A percentile compares a stretch with the other conserved stretches of the same genome.
These are phyloP conservation scores for Morus bassanus DNA, from an alignment of 2,797 vertebrate species.

Conservation along the genomic window DNA sequence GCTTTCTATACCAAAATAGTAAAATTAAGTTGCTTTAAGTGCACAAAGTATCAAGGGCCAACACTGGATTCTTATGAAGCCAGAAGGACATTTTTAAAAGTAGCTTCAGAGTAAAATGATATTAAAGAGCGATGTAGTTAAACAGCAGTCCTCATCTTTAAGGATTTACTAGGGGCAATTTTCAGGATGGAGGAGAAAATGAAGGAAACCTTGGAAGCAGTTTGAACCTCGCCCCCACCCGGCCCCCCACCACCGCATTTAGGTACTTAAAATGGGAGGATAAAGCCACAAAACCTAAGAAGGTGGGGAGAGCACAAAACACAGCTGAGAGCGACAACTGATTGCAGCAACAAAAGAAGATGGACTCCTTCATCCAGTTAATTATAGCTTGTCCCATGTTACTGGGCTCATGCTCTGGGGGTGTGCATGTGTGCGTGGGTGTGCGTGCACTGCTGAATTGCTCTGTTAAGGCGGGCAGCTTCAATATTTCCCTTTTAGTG, in stretches of 20 bases:
- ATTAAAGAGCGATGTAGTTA: conserved; percentile 49
- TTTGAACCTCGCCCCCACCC: background rate
- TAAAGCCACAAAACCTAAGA: conserved; percentile 6
- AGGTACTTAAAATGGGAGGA: conserved; percentile 27
- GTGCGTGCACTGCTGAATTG: background rate
- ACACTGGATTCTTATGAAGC: conserved; percentile 40
- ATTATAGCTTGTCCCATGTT: conserved; percentile 15
- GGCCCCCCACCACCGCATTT: background rate
- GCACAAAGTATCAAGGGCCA: conserved; percentile 32
- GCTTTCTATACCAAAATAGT: conserved; percentile 46
- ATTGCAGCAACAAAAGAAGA: conserved; percentile 17
- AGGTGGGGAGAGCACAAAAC: background rate
- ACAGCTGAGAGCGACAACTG: conserved; percentile 44
- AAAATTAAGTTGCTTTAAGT: conserved; percentile 66
- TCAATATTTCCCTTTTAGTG: conserved; percentile 9
- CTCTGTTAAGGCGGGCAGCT: background rate
- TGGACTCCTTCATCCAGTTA: conserved; percentile 46
- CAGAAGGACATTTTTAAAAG: conserved; percentile 50
- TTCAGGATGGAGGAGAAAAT: background rate
- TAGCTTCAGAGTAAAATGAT: conserved; percentile 27
- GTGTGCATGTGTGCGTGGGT: background rate
- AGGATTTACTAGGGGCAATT: background rate
- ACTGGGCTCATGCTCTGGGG: background rate
- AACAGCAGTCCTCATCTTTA: conserved; percentile 5
- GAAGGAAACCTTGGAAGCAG: background rate